Conservation (phyloP, 2,113 vertebrate species). For the Chionodraco myersi region DNA sequence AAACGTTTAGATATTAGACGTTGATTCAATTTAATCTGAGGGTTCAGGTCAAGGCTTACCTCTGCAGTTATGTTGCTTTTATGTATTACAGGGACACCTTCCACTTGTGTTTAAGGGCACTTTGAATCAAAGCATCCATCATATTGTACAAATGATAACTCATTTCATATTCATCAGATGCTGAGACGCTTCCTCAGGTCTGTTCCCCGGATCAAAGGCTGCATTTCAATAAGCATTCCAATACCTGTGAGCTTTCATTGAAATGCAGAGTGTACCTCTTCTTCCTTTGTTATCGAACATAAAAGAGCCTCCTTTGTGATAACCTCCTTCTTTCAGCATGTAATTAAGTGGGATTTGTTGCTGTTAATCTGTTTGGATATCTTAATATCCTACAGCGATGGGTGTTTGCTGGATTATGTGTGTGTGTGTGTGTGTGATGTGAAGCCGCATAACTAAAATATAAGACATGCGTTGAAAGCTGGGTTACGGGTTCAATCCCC, state of each 20-base stretch:
- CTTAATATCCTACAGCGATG: not conserved
- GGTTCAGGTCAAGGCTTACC: slow-evolving; percentile 3
- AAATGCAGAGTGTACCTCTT: slow-evolving; percentile 44
- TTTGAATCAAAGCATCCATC: slow-evolving; percentile 49
- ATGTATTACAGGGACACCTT: not conserved
- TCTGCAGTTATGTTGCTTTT: not conserved
- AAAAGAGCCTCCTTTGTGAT: slow-evolving; percentile 17
- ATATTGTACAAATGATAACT: slow-evolving; percentile 39
- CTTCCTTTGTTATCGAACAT: slow-evolving; percentile 10
- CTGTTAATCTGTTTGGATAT: not conserved
- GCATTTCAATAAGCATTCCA: slow-evolving; percentile 44
- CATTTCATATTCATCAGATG: slow-evolving; percentile 57
- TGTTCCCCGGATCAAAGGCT: slow-evolving; percentile 55
- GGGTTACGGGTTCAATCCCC: slow-evolving; percentile 28
- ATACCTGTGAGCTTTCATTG: slow-evolving; percentile 36
- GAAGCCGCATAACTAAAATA: not conserved
- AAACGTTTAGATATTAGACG: not conserved
- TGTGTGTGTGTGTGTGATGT: not conserved
- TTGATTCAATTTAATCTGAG: not conserved
- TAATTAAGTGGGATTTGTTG: not conserved
- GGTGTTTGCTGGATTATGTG: not conserved
- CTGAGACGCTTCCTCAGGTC: slow-evolving; percentile 40
- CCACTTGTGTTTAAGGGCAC: slow-evolving; percentile 28
- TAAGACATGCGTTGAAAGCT: not conserved
- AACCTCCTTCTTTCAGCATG: slow-evolving; percentile 19